Evolutionary conservation across 2,113 vertebrate species (phyloP), one percentile per base, ranked within the genome.

Genomic region (Blennius ocellaris): DNA sequence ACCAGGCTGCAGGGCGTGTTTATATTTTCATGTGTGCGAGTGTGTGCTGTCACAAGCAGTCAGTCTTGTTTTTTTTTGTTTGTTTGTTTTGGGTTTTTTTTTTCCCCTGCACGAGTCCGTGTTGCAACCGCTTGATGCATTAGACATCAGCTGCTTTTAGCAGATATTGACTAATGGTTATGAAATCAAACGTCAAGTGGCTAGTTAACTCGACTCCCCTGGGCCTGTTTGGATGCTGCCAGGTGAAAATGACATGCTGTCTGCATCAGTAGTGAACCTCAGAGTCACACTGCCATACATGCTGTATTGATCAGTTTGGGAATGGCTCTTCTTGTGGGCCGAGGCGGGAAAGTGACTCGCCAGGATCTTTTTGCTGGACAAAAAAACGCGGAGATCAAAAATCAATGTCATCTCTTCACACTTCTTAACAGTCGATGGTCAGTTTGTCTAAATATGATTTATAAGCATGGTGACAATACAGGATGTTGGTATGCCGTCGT

Each of bases 141-240:
- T 14, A 36, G 57, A 45, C 30, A 9, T 76, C 54, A 64, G 14
- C 72, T 77, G 61, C 43, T 74, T 75, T 69, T 41, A 75, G 57
- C 49, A 73, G 41, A 60, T 83, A 82, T 60, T 67, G 55, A 86
- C 63, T 61, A 47, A 62, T 61, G 9, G 16, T 44, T 70, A 38
- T 57, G 21, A 55, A 88, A 73, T 64, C 48, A 76, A 85, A 88
- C 73, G 66, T 82, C 82, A 77, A 69, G 17, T 17, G 48, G 43
- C 48, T 72, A 48, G 39, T 82, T 84, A 74, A 50, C 43, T 62
- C 8, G 61, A 71, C 62, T 71, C 16, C 6, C 80, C 17, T 36
- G 55, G 44, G 56, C 16, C 58, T 75, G 54, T 68, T 74, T 57
- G 40, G 21, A 55, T 30, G 37, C 49, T 16, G 14, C 57, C 64